Conservation (phyloP, 2,888 invertebrate genomes). For the Eremobia ochroleuca region DNA sequence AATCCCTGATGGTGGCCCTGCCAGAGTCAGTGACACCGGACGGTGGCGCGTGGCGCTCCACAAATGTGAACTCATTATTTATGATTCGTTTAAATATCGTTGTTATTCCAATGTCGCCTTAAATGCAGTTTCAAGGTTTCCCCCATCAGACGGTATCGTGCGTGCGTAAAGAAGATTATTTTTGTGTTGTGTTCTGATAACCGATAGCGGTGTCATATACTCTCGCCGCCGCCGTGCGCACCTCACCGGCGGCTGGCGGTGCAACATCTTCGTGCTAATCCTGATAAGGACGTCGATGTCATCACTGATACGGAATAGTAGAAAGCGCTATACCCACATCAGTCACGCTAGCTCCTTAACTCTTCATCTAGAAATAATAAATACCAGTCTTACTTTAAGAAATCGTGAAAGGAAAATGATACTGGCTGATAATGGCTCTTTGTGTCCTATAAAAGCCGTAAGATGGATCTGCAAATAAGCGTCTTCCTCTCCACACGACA, state of each 20-base stretch:
- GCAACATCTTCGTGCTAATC: conserved; percentile 12
- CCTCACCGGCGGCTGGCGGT: background rate
- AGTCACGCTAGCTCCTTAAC: background rate
- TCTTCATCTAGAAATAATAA: conserved; percentile 2
- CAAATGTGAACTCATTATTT: conserved; percentile 74
- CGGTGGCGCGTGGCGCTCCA: conserved; percentile 36
- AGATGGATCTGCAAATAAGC: conserved; percentile 16
- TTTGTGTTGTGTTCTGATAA: conserved; percentile 80
- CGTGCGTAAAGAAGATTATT: conserved; percentile 77
- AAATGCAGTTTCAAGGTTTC: conserved; percentile 84
- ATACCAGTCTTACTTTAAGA: background rate
- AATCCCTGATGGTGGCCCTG: no score
- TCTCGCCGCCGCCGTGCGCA: conserved; percentile 3
- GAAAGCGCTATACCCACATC: conserved; percentile 17
- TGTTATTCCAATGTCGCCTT: conserved; percentile 83
- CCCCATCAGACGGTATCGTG: conserved; percentile 71
- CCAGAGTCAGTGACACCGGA: no score
- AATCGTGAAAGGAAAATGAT: background rate
- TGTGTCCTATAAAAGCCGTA: conserved; percentile 11
- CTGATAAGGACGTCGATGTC: background rate
- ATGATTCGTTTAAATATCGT: conserved; percentile 79
- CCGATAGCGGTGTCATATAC: conserved; percentile 67
- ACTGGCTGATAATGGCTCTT: no score
- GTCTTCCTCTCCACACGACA: conserved; percentile 29
- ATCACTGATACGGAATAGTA: conserved; percentile 1